phyloP scores from a whole-genome alignment of 2,113 vertebrate genomes.

The Melanerpes aurifrons region DNA sequence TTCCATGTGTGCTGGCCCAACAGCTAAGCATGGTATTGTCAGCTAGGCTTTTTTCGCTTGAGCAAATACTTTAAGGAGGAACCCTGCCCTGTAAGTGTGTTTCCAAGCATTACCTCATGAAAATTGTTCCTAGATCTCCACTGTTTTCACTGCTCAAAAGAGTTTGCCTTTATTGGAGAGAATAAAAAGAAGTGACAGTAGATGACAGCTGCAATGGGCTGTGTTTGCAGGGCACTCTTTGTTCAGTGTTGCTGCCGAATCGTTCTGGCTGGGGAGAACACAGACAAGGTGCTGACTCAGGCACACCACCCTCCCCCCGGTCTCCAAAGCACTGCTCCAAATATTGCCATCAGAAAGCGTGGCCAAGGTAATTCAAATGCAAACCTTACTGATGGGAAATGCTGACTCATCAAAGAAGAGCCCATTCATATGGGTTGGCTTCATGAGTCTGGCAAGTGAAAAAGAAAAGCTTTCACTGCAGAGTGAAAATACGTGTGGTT shows the following conservation, averaged over 20 bases:
- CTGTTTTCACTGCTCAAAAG: slow-evolving; percentile 42
- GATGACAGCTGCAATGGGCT: slow-evolving; percentile 68
- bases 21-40: neutral
- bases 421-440: neutral
- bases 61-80: slow-evolving; percentile 22
- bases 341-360: neutral
- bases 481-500: neutral
- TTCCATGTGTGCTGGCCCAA: neutral
- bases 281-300: neutral
- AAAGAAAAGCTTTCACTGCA: fast-evolving
- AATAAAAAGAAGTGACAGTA: slow-evolving; percentile 62
- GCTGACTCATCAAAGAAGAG: neutral
- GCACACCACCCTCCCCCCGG: neutral
- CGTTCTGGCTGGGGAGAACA: neutral
- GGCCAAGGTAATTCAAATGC: neutral
- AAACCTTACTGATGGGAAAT: neutral
- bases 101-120: slow-evolving; percentile 55
- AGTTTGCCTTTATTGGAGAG: slow-evolving; percentile 58
- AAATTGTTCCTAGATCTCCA: slow-evolving; percentile 56
- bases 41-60: neutral
- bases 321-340: neutral
- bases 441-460: neutral
- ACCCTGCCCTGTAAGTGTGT: neutral
- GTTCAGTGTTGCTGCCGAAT: neutral
- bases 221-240: slow-evolving; percentile 11